These are phyloP conservation scores for Bryconaethiops microstoma DNA, from an alignment of 2,797 vertebrate genomes.

Conservation along the genomic window DNA sequence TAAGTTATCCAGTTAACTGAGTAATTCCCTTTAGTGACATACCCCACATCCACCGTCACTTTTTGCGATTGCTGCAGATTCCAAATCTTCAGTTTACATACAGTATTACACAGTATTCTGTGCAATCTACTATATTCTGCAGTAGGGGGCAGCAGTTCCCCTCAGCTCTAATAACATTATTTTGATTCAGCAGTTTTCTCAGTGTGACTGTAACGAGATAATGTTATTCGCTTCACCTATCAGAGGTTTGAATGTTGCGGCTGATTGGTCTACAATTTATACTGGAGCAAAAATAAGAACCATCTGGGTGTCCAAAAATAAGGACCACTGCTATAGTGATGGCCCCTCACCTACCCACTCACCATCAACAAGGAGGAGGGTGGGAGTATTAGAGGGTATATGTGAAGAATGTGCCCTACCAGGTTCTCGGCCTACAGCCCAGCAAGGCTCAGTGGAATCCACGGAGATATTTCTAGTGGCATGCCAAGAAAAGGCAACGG, in stretches of 20 bases:
- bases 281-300: no score
- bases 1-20: not conserved
- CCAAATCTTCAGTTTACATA: not conserved
- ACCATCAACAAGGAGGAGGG: not conserved
- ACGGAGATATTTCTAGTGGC: not conserved
- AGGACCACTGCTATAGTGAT: not conserved
- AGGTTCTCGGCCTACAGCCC: not conserved
- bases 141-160: conserved; percentile 61
- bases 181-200: not conserved
- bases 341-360: not conserved
- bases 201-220: no score
- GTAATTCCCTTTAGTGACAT: not conserved
- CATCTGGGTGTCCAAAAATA: no score
- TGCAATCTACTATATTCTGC: conserved; percentile 54
- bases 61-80: no score
- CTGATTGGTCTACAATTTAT: no score
- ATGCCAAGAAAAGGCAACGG: conserved; percentile 1
- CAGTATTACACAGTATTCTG: not conserved
- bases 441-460: not conserved
- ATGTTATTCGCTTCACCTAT: no score
- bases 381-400: conserved; percentile 3
- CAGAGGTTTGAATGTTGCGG: no score
- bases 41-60: not conserved
- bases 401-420: conserved; percentile 14
- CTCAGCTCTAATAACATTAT: conserved; percentile 23